Percentiles rank a stretch among this genome's conserved stretches.
These are phyloP conservation scores for Sclerodermus sp. DNA, from an alignment of 2,888 invertebrate species.

Conservation along the genomic window DNA sequence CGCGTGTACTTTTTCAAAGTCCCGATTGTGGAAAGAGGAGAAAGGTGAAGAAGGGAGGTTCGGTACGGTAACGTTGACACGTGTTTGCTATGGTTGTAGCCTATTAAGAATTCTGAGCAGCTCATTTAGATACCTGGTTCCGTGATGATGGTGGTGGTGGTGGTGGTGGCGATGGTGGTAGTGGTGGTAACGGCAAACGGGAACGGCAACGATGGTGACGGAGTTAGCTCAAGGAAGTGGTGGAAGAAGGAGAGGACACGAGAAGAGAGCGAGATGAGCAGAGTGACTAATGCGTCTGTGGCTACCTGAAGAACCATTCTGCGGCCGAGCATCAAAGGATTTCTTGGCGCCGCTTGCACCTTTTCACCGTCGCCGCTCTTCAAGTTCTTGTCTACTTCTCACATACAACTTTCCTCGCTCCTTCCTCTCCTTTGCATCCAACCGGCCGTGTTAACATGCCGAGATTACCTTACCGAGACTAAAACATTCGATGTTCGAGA, in stretches of 20 bases:
- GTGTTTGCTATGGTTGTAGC: constrained; percentile 36
- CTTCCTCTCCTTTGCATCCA: no score
- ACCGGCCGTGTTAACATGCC: no score
- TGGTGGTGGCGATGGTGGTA: constrained; percentile 23
- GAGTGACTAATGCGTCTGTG: constrained; percentile 58
- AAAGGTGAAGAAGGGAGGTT: background rate
- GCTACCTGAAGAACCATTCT: constrained; percentile 55
- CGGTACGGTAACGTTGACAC: constrained; percentile 36
- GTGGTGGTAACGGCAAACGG: no score
- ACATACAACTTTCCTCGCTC: no score
- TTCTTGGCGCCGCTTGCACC: constrained; percentile 47
- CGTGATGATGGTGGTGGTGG: constrained; percentile 20
- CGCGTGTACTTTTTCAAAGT: no score
- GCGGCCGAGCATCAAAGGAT: constrained; percentile 55
- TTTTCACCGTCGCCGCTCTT: no score
- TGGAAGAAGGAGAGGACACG: constrained; percentile 21
- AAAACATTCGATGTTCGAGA: no score
- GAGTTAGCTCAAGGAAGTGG: constrained; percentile 19
- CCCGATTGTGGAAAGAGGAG: background rate
- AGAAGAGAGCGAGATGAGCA: constrained; percentile 36
- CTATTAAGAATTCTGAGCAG: constrained; percentile 53
- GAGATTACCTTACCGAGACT: no score
- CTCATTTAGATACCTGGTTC: constrained; percentile 48
- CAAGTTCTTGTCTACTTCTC: no score
- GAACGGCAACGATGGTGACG: no score